Base-by-base conservation (phyloP, 2,797 vertebrate species). In the Ficedula albicollis region DNA sequence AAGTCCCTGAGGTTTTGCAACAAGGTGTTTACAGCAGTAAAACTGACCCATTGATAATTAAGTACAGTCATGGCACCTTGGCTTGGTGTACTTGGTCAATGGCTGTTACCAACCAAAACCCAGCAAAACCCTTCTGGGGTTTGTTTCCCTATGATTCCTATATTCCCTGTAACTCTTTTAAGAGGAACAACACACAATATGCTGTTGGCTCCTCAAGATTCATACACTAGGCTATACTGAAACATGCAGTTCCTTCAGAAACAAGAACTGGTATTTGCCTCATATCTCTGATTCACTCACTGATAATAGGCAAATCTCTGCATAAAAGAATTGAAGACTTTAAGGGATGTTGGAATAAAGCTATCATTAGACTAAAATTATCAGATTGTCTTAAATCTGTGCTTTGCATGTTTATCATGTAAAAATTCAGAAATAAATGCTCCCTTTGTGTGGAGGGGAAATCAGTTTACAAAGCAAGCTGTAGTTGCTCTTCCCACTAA, bases 351-450 rank as follows among this genome's bases (percentile, higher is more conserved):
- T 85, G 54, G 25, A 91, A 62, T 66, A 81, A 83, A 91, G 30
- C 23, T 75, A 5, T 80, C 32, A 10, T 90, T 93, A 74, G 27
- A 72, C 82, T 70, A 87, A 83, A 39, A 69, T 85, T 83, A 80
- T 78, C 54, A 59, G 43, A 55, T 92, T 32, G 38, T 27, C 52
- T 94, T 69, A 87, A 67, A 77, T 68, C 56, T 77, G 67, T 70
- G 39, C 17, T 94, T 93, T 82, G 43, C 48, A 3, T 63, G 63
- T 58, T 84, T 60, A 10, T 58, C 15, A 2, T 67, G 32, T 55
- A 69, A 66, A 83, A 72, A 80, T 69, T 86, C 72, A 54, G 49
- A 70, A 67, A 82, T 46, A 87, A 95, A 84, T 74, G 41, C 20
- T 81, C 75, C 51, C 32, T 60, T 64, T 13, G 7, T 72, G 13